These are phyloP conservation scores for Lycorma delicatula DNA, from an alignment of 1,140 invertebrate genomes.

Conservation along the genomic window DNA sequence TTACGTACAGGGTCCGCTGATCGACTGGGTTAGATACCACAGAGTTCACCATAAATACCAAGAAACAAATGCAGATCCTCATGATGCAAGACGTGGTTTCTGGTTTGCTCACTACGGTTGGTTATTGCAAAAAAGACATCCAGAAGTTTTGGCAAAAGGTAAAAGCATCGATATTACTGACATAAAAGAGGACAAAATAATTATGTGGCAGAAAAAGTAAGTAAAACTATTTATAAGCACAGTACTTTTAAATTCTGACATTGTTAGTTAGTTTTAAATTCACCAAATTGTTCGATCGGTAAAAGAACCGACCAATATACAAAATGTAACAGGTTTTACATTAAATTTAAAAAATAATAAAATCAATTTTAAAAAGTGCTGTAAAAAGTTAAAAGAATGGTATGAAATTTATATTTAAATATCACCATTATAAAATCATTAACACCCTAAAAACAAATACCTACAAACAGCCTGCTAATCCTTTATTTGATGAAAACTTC, in stretches of 20 bases:
- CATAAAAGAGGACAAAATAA: slow-evolving; percentile 56
- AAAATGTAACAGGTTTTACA: neutral
- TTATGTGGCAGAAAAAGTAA: slow-evolving; percentile 51
- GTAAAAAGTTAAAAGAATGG: no score
- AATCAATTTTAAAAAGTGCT: no score
- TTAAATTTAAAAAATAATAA: no score
- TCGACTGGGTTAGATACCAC: slow-evolving; percentile 73
- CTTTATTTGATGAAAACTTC: no score
- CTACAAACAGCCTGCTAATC: no score
- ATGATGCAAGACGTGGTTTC: slow-evolving; percentile 62
- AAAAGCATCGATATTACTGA: slow-evolving; percentile 70
- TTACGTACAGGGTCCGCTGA: no score
- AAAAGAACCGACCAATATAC: neutral
- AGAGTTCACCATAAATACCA: slow-evolving; percentile 86
- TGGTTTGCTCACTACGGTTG: slow-evolving; percentile 91
- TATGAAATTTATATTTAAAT: no score
- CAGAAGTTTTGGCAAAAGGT: slow-evolving; percentile 70
- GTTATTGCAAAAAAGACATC: slow-evolving; percentile 76
- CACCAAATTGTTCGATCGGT: neutral
- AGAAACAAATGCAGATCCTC: slow-evolving; percentile 85
- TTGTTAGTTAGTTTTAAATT: neutral
- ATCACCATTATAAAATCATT: no score
- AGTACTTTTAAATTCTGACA: neutral
- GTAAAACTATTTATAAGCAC: slow-evolving; percentile 7
- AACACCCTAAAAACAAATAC: no score